Evolutionary conservation across 2,113 vertebrate genomes (phyloP).

Genomic region (Condylura cristata): DNA sequence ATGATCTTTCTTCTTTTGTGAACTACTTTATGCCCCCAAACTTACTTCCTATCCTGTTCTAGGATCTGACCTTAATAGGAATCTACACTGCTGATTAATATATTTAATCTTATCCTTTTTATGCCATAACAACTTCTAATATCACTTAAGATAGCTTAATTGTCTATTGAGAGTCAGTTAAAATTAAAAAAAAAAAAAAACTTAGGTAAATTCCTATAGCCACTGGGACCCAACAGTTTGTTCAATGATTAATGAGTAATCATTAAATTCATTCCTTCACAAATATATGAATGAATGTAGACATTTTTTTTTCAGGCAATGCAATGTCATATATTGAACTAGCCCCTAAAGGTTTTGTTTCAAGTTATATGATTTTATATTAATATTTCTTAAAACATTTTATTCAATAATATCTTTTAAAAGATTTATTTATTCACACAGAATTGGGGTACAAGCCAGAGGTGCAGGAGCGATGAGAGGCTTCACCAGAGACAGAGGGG

Average conservation of each 20-base stretch:
- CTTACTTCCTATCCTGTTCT: slow-evolving; percentile 44
- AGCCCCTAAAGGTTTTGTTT: not conserved
- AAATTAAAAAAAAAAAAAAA: slow-evolving; percentile 51
- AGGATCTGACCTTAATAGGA: slow-evolving; percentile 12
- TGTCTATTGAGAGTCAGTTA: slow-evolving; percentile 44
- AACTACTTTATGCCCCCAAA: not conserved
- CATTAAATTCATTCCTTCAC: not conserved
- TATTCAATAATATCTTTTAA: slow-evolving; percentile 2
- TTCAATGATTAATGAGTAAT: slow-evolving; percentile 27
- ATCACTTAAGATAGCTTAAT: slow-evolving; percentile 57
- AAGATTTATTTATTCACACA: no score
- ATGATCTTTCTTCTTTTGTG: slow-evolving; percentile 15
- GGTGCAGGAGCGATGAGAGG: no score
- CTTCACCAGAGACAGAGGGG: no score
- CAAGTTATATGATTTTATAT: slow-evolving; percentile 24
- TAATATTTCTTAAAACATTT: not conserved
- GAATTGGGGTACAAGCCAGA: no score
- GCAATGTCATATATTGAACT: not conserved
- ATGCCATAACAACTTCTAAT: slow-evolving; percentile 30
- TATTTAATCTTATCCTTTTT: slow-evolving; percentile 50
- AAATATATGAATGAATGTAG: not conserved
- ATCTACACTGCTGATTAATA: slow-evolving; percentile 54
- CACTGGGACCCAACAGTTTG: not conserved
- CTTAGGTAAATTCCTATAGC: slow-evolving; percentile 5
- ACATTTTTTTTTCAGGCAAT: not conserved